Evolutionary conservation across 2,888 invertebrate genomes (phyloP), one percentile per base, ranked within the genome.

Genomic region (Cephus rjabovi): DNA sequence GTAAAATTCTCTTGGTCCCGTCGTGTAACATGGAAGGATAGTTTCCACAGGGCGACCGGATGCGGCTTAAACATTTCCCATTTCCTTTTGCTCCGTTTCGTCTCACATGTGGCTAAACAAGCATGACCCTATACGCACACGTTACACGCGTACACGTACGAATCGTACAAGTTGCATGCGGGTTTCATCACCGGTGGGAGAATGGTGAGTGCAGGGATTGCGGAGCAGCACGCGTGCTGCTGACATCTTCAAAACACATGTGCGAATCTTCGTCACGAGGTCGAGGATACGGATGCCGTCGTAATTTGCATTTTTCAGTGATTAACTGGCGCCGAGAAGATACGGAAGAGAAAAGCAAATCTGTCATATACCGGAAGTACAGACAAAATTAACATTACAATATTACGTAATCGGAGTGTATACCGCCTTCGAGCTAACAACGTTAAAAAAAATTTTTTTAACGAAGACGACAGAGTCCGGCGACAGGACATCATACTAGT

Each of bases 31-130:
- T 56, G 23, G 56, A 56, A 56, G 71, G 71, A 71, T 31, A 71
- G 71, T 33, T 33, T 33, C 71, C 12, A 33, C 71, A 15, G 30
- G 1, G 71, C 33, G 71, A 33, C 71, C 71, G 71, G 71, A 71
- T 71, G 71, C 71, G 15, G 12, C 15, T 33, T 31, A 71, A 71
- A 31, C 31, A 71, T 71, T 71, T 71, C 11, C 71, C 71, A 71
- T 33, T 71, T 71, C 71, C 71, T 71, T 33, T 71, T 15, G 15
- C 71, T 71, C 12, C 71, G 33, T 71, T 71, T 71, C 71, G 31
- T 71, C 71, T 15, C 71, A 23, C 71, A 71, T 71, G 12, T 71
- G 71, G 33, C 71, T 33, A 71, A 71, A 71, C 71, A 71, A 71
- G 33, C 71, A 33, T 71, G 71, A 31, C 31, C 15, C 71, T 4